These are phyloP conservation scores for Miltochrista miniata DNA, from an alignment of 2,888 invertebrate genomes.

Conservation along the genomic window DNA sequence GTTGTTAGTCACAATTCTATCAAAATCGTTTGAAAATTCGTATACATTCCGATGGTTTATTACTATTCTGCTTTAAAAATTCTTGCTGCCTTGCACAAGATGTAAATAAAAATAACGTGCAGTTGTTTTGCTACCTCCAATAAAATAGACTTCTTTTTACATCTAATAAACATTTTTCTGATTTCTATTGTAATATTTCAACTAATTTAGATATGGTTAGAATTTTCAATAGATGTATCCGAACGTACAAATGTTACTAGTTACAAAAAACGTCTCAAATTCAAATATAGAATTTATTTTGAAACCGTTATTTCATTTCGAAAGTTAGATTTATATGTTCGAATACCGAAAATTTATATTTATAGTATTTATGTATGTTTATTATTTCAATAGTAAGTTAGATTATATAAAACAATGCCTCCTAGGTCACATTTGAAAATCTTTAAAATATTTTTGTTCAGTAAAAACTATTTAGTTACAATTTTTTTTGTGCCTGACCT, in stretches of 20 bases:
- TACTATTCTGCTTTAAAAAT: background rate
- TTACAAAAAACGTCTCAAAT: background rate
- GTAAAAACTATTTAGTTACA: conserved; percentile 43
- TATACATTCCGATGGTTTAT: conserved; percentile 6
- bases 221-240: conserved; percentile 30
- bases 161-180: conserved; percentile 33
- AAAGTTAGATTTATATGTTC: conserved; percentile 15
- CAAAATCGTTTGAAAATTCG: conserved; percentile 4
- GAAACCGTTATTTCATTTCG: background rate
- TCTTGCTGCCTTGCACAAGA: conserved; percentile 27
- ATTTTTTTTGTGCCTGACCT: conserved; percentile 16
- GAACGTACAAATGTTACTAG: conserved; percentile 32
- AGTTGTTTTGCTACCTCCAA: conserved; percentile 42
- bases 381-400: conserved; percentile 33
- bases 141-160: conserved; percentile 30
- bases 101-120: conserved; percentile 14
- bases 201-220: conserved; percentile 44
- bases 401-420: conserved; percentile 31
- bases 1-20: conserved; percentile 5
- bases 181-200: conserved; percentile 32
- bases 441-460: conserved; percentile 41
- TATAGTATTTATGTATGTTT: conserved; percentile 15
- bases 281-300: background rate
- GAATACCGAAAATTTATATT: conserved; percentile 14
- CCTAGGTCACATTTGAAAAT: conserved; percentile 37